Base-by-base conservation (phyloP, 2,888 invertebrate species). In the Mylabris sibirica region DNA sequence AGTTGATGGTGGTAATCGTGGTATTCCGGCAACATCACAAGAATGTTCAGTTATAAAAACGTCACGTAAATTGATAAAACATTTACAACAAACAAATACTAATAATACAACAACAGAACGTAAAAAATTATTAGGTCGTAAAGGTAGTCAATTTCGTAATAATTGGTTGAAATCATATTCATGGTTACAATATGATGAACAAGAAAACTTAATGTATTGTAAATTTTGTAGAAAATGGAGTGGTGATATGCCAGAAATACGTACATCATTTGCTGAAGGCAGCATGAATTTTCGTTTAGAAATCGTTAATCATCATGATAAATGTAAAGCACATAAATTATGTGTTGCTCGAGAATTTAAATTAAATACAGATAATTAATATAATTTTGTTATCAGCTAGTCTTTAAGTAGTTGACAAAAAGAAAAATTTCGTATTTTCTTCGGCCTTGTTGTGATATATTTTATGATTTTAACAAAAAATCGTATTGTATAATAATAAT, bases 261-360 rank as follows among this genome's bases (percentile, higher is more conserved):
- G 92, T 68, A 93, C 93, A n/a, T 92, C 92, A 0, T 93, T 93
- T 77, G 91, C 92, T n/a, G 90, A 91, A 78, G 93, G 93, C 67
- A 93, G 91, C 78, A 88, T 90, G 60, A 93, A 93, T 83, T 93
- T 93, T 84, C 87, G 92, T 64, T 86, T 92, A 71, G 93, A 93
- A 85, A 93, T 93, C 77, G 90, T 93, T 60, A 92, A 93, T 82
- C 93, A 93, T 83, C 93, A 93, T 80, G 91, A 93, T 82, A 92
- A 91, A 81, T 92, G 92, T 82, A 93, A 93, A 83, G 92, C 92
- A 38, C 93, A 93, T 82, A 88, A 90, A 76, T 84, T 92, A 77
- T 93, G 93, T 81, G 84, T 87, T 65, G 85, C 85, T 34, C 87
- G 86, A 78, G 88, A 89, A 76, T 81, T 82, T 61, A 83, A 85